Percentiles rank a stretch among this genome's conserved stretches.
Conservation (phyloP, 2,113 vertebrate species). For the Columba janthina region DNA sequence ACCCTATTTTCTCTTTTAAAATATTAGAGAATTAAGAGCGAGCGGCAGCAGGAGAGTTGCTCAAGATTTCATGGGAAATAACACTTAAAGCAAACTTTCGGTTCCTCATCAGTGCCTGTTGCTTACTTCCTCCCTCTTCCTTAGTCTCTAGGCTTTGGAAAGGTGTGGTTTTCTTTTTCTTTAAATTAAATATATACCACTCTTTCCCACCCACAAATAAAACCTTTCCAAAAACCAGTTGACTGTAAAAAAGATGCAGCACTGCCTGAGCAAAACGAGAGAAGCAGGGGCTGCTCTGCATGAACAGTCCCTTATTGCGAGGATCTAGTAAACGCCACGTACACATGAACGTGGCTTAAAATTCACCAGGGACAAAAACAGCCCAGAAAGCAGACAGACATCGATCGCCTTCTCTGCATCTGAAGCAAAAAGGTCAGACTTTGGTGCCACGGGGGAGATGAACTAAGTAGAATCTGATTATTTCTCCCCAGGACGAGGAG, state of each 20-base stretch:
- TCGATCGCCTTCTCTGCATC: accelerated
- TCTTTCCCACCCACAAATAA: neutral
- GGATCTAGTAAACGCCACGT: accelerated
- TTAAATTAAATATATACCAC: neutral
- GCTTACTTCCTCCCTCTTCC: neutral
- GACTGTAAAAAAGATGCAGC: neutral
- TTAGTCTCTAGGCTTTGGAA: neutral
- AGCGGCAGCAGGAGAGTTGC: neutral
- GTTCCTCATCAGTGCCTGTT: neutral
- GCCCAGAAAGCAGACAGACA: neutral
- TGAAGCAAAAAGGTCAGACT: neutral
- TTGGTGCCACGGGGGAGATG: neutral
- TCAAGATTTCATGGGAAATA: accelerated
- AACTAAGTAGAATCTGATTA: neutral
- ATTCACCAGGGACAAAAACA: neutral
- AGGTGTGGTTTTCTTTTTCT: neutral
- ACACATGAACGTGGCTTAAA: neutral
- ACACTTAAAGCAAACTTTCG: neutral
- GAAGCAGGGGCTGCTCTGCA: neutral
- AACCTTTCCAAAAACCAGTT: neutral
- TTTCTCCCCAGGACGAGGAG: accelerated
- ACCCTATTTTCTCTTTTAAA: neutral
- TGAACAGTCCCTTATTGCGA: accelerated
- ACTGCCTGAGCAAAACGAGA: neutral
- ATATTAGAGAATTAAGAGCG: neutral